phyloP scores from a whole-genome alignment of 2,797 vertebrate species.

The Micromesistius poutassou region DNA sequence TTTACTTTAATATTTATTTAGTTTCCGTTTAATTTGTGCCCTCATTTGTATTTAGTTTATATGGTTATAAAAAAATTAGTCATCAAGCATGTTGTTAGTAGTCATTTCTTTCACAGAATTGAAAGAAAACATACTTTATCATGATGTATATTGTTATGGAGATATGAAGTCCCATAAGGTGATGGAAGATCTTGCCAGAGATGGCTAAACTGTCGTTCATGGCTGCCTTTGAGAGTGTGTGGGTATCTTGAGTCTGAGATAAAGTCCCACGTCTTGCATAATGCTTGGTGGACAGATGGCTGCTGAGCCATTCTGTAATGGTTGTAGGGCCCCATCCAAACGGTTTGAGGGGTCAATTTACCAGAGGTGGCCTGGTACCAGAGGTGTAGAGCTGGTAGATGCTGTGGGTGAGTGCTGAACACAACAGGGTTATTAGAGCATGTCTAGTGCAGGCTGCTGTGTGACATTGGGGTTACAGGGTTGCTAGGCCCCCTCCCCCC shows the following conservation, averaged over 20 bases:
- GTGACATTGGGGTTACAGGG: constrained; percentile 46
- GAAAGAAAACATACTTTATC: too few species aligned
- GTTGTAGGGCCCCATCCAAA: constrained; percentile 14
- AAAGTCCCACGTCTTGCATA: constrained; percentile 58
- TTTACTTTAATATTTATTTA: too few species aligned
- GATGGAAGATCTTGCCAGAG: constrained; percentile 16
- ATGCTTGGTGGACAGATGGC: constrained; percentile 35
- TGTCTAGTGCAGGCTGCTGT: constrained; percentile 33
- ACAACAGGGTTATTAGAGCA: constrained; percentile 20
- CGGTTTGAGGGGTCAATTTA: not conserved
- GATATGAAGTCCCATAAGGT: too few species aligned
- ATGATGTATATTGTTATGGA: too few species aligned
- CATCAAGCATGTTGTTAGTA: too few species aligned
- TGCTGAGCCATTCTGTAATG: constrained; percentile 23
- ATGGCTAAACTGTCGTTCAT: constrained; percentile 40
- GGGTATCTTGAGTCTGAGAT: not conserved
- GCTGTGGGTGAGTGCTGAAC: not conserved
- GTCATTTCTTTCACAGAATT: too few species aligned
- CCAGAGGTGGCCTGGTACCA: not conserved
- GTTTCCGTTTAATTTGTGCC: too few species aligned
- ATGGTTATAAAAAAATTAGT: too few species aligned
- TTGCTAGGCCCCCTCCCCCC: constrained; percentile 46
- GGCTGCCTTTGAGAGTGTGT: constrained; percentile 24
- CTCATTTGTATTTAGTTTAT: too few species aligned
- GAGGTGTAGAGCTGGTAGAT: not conserved